Percentiles rank a stretch among this genome's conserved stretches.
These are phyloP conservation scores for Eurypyga helias DNA, from an alignment of 2,113 vertebrate species.

Conservation along the genomic window DNA sequence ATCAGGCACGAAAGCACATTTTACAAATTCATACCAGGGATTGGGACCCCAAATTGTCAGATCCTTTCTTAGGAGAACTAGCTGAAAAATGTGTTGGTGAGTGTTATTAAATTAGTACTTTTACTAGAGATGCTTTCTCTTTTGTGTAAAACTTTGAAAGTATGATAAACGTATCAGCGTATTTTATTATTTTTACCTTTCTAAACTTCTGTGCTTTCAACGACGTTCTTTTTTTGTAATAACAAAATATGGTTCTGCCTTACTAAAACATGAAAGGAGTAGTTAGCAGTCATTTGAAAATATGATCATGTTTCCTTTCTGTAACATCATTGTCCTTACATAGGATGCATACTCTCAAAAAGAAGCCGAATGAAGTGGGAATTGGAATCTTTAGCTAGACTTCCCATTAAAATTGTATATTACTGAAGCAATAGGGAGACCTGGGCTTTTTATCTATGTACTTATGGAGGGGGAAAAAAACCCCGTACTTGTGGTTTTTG, in stretches of 20 bases:
- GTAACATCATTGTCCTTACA: neutral
- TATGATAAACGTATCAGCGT: neutral
- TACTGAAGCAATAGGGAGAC: neutral
- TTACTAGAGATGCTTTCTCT: neutral
- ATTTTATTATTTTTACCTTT: neutral
- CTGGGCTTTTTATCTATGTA: neutral
- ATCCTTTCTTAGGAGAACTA: constrained; percentile 93
- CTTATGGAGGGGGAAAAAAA: neutral
- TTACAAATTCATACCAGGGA: constrained; percentile 97
- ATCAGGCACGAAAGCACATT: constrained; percentile 98
- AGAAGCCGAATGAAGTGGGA: neutral
- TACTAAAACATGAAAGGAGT: neutral
- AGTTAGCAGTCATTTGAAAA: neutral
- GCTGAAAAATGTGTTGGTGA: constrained; percentile 99
- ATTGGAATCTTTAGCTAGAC: neutral
- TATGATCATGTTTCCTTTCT: neutral
- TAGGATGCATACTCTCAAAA: neutral
- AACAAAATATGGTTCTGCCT: neutral
- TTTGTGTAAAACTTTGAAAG: neutral
- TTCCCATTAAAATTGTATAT: neutral
- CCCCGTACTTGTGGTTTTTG: neutral
- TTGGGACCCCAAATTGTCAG: constrained; percentile 94
- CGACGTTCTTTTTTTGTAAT: neutral
- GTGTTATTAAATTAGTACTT: constrained; percentile 52
- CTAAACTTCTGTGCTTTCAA: neutral